Conservation (phyloP, 2,113 vertebrate species). For the Poecilia latipinna region DNA sequence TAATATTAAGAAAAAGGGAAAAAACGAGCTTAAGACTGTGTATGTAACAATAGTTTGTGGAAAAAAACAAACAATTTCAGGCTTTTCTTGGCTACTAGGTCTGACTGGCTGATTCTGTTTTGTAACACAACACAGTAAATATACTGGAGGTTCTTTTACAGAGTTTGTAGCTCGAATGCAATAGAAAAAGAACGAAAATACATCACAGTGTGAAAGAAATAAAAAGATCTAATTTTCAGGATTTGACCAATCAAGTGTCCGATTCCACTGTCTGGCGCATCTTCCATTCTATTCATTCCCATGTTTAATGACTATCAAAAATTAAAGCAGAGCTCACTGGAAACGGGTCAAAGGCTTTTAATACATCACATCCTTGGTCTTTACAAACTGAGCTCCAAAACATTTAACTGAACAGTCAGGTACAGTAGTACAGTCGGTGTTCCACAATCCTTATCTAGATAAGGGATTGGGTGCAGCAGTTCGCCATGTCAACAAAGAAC, state of each 20-base stretch:
- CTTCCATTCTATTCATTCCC: background rate
- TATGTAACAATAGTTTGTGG: too few species aligned
- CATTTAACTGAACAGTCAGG: too few species aligned
- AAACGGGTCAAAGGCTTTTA: conserved; percentile 48
- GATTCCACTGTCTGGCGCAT: background rate
- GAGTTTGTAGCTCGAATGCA: background rate
- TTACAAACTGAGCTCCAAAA: too few species aligned
- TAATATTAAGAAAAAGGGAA: background rate
- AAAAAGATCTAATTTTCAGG: background rate
- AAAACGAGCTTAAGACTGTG: background rate
- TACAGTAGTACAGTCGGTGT: too few species aligned
- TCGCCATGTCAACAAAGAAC: too few species aligned
- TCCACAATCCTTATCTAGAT: too few species aligned
- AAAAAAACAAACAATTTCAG: background rate
- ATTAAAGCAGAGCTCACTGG: conserved; percentile 9
- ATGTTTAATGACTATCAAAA: background rate
- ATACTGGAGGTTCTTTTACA: background rate
- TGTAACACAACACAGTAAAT: background rate
- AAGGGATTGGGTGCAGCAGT: too few species aligned
- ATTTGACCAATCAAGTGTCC: background rate
- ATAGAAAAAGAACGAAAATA: background rate
- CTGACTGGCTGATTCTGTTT: background rate
- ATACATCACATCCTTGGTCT: conserved; percentile 29
- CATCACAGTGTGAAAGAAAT: too few species aligned
- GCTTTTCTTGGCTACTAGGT: background rate